Evolutionary conservation across 2,113 vertebrate genomes (phyloP).

Genomic region (Nothoprocta pentlandii): DNA sequence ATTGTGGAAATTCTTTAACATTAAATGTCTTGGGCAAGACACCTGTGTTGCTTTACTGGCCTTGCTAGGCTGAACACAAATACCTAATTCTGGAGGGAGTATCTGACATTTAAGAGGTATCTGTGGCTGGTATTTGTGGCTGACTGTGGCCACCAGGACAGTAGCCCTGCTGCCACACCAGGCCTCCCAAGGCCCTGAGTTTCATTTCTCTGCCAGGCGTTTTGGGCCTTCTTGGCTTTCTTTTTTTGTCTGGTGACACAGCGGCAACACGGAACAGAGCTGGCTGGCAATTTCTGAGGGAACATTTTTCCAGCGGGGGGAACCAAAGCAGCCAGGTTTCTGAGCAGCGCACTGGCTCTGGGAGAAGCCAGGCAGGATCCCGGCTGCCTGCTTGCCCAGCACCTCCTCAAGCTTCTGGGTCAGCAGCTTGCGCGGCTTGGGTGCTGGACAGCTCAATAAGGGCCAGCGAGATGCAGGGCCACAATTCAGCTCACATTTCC

Average conservation of each 20-base stretch:
- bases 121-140: background rate
- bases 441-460: background rate
- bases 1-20: background rate
- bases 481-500: background rate
- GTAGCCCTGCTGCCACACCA: background rate
- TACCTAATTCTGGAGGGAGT: background rate
- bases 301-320: background rate
- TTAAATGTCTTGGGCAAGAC: constrained; percentile 10
- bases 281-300: constrained; percentile 4
- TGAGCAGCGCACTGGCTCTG: background rate
- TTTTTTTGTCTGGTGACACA: background rate
- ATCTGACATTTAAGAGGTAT: constrained; percentile 5
- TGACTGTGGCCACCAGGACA: background rate
- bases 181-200: background rate
- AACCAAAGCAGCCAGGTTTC: constrained; percentile 14
- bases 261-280: background rate
- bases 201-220: background rate
- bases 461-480: background rate
- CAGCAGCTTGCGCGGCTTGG: background rate
- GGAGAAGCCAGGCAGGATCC: constrained; percentile 1
- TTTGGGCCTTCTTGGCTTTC: background rate
- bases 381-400: background rate
- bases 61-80: background rate
- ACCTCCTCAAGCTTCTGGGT: background rate
- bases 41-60: background rate